These are phyloP conservation scores for Bombus superbus DNA, from an alignment of 1,140 invertebrate genomes.

Conservation along the genomic window DNA sequence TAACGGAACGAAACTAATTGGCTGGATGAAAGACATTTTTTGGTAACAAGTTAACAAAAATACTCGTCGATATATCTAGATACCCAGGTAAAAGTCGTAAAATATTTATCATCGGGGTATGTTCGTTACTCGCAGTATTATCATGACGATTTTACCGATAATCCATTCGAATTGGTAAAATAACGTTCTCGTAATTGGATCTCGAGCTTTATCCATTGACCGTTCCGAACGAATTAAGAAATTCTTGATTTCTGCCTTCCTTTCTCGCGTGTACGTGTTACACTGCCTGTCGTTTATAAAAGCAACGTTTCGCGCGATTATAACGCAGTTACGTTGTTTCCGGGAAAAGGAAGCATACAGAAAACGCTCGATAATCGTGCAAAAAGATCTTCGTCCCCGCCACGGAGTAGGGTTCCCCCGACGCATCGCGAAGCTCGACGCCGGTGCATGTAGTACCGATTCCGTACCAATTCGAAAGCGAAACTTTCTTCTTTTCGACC, in stretches of 20 bases:
- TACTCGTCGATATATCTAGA: background rate
- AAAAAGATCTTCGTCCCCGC: too few relatives aligned
- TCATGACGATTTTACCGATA: background rate
- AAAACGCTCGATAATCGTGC: too few relatives aligned
- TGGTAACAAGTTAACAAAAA: constrained; percentile 4
- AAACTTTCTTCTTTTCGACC: too few relatives aligned
- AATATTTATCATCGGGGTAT: background rate
- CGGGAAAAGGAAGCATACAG: background rate
- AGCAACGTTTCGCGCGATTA: too few relatives aligned
- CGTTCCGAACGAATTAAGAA: background rate
- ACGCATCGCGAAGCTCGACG: too few relatives aligned
- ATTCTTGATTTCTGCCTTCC: background rate
- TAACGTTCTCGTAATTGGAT: background rate
- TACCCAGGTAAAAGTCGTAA: constrained; percentile 2
- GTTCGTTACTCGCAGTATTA: background rate
- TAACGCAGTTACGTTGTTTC: background rate
- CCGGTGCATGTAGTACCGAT: too few relatives aligned
- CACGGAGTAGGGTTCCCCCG: too few relatives aligned
- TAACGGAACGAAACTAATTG: background rate
- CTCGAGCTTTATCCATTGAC: too few relatives aligned
- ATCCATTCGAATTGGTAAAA: background rate
- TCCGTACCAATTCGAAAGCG: too few relatives aligned
- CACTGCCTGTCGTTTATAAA: background rate
- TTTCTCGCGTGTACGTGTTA: background rate
- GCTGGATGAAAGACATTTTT: background rate